Evolutionary conservation across 2,797 vertebrate species (phyloP).

Genomic region (Mastacembelus armatus): DNA sequence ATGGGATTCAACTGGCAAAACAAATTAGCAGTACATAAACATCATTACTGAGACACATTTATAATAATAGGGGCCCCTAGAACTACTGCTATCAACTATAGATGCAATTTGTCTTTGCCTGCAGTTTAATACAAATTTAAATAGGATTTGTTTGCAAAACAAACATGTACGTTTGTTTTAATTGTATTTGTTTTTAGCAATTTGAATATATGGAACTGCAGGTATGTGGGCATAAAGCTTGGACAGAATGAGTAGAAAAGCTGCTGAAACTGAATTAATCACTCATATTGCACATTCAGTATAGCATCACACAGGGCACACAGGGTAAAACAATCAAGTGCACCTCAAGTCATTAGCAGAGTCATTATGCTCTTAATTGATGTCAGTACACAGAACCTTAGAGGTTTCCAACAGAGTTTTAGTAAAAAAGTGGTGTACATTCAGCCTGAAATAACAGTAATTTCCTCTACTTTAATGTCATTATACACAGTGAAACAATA

Average conservation of each 20-base stretch:
- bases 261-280: constrained; percentile 19
- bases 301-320: constrained; percentile 21
- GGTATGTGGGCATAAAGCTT: constrained; percentile 25
- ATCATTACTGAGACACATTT: too few relatives aligned
- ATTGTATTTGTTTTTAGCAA: constrained; percentile 29
- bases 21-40: too few relatives aligned
- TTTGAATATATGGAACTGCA: constrained; percentile 25
- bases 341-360: constrained; percentile 53
- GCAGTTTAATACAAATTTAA: constrained; percentile 19
- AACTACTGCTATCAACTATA: neutral
- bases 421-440: constrained; percentile 8
- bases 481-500: too few relatives aligned
- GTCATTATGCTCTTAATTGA: constrained; percentile 52
- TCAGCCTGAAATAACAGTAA: constrained; percentile 10
- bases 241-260: neutral
- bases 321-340: constrained; percentile 36
- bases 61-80: too few relatives aligned
- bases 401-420: constrained; percentile 31
- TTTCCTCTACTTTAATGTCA: neutral
- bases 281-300: constrained; percentile 26
- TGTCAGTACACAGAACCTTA: constrained; percentile 23
- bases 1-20: too few relatives aligned
- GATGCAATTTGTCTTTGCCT: constrained; percentile 5
- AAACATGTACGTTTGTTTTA: constrained; percentile 15
- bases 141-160: constrained; percentile 10